Conservation (phyloP, 2,113 vertebrate species). For the Ameiurus melas region DNA sequence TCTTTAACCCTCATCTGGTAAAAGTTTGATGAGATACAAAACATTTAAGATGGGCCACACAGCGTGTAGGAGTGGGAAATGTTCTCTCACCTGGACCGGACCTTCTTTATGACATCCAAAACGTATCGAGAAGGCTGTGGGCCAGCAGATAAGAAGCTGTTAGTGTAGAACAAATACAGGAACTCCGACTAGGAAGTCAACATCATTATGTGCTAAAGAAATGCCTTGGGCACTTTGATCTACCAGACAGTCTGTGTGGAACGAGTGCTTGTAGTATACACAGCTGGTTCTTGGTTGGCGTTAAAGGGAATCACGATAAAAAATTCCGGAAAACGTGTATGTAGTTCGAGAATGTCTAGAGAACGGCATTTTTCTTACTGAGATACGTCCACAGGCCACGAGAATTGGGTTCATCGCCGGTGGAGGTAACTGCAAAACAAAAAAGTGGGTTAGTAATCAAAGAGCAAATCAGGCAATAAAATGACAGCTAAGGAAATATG, state of each 20-base stretch:
- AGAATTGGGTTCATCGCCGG: constrained; percentile 84
- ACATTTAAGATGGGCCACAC: background rate
- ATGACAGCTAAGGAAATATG: background rate
- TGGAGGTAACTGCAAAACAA: constrained; percentile 78
- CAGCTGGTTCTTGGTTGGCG: background rate
- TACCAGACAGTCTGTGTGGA: background rate
- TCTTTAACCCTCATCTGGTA: background rate
- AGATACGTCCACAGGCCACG: constrained; percentile 82
- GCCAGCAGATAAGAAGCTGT: background rate
- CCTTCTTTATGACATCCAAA: constrained; percentile 90
- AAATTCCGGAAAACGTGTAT: background rate
- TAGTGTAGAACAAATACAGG: background rate
- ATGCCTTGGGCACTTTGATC: background rate
- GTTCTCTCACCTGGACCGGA: constrained; percentile 86
- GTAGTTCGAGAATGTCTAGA: background rate
- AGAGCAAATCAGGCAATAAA: background rate
- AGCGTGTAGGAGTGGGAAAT: background rate
- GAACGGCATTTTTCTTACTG: constrained; percentile 74
- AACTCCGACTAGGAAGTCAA: no score
- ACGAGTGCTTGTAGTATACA: background rate
- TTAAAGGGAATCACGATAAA: no score
- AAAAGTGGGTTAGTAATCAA: constrained; percentile 7
- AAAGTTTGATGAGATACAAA: background rate
- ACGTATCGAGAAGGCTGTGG: constrained; percentile 83
- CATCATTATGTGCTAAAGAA: background rate